Percentiles rank a stretch among this genome's conserved stretches.
phyloP scores from a whole-genome alignment of 1,140 invertebrate genomes.

The Venustaconcha ellipsiformis region DNA sequence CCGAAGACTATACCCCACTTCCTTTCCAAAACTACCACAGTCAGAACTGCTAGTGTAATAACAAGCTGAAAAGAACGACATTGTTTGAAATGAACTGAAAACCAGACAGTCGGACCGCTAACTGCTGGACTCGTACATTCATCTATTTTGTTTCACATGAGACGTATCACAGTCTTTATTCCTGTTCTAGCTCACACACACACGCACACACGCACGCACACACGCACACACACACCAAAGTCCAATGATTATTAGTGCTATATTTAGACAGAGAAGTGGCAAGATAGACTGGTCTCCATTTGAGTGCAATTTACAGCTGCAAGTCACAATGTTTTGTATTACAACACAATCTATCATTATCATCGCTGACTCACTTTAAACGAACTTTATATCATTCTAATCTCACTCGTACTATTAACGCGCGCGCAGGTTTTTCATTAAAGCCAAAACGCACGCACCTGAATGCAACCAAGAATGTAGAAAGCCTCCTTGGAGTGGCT shows the following conservation, averaged over 20 bases:
- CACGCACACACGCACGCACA: too few species aligned
- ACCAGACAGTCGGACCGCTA: neutral
- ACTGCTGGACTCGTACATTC: neutral
- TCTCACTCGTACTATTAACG: neutral
- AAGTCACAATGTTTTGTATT: neutral
- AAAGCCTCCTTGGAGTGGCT: slow-evolving; percentile 70
- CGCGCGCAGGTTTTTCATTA: neutral
- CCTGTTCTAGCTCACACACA: too few species aligned
- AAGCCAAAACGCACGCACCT: slow-evolving; percentile 55
- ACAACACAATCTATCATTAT: neutral
- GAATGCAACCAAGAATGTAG: slow-evolving; percentile 70
- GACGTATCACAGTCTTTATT: too few species aligned
- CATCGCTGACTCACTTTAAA: neutral
- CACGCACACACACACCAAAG: too few species aligned
- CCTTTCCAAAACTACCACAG: slow-evolving; percentile 39
- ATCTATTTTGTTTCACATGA: neutral
- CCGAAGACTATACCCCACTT: slow-evolving; percentile 34
- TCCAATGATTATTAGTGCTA: too few species aligned
- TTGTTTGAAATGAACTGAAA: neutral
- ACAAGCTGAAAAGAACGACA: slow-evolving; percentile 31
- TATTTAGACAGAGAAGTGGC: too few species aligned
- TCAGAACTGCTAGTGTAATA: slow-evolving; percentile 35
- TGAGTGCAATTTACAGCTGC: too few species aligned
- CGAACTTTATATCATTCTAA: neutral
- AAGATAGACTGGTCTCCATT: too few species aligned